A percentile compares a stretch with the other conserved stretches of the same genome.
phyloP scores from a whole-genome alignment of 2,797 vertebrate species.

The Sebastes taczanowskii region DNA sequence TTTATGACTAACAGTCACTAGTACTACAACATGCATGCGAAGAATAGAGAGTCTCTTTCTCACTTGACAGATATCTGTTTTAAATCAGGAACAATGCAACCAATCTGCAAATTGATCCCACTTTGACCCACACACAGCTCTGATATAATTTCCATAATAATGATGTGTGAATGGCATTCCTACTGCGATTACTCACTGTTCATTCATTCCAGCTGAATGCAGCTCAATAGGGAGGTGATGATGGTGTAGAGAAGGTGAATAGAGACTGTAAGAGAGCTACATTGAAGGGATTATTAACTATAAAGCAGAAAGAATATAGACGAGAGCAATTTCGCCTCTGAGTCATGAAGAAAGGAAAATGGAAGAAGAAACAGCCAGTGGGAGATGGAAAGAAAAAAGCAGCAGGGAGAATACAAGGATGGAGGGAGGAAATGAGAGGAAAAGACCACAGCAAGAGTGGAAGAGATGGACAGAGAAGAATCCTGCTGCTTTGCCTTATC shows the following conservation, averaged over 20 bases:
- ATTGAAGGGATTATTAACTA: neutral
- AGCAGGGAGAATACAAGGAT: neutral
- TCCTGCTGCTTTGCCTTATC: neutral
- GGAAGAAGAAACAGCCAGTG: neutral
- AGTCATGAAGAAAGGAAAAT: neutral
- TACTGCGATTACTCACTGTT: neutral
- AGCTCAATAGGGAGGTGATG: neutral
- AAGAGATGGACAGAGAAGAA: neutral
- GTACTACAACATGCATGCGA: too few relatives aligned
- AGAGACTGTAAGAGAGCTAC: neutral
- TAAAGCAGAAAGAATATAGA: neutral
- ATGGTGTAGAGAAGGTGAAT: neutral
- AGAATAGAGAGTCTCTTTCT: neutral
- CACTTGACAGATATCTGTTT: neutral
- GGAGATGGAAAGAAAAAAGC: too few relatives aligned
- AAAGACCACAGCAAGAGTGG: neutral
- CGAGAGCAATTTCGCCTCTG: neutral
- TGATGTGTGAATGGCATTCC: neutral
- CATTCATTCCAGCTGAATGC: neutral
- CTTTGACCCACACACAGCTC: neutral
- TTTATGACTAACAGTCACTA: neutral
- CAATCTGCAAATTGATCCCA: neutral
- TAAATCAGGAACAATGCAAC: neutral
- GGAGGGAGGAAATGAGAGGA: neutral
- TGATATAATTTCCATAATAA: neutral